Base-by-base conservation (phyloP, 2,113 vertebrate genomes). In the Neopipo cinnamomea region DNA sequence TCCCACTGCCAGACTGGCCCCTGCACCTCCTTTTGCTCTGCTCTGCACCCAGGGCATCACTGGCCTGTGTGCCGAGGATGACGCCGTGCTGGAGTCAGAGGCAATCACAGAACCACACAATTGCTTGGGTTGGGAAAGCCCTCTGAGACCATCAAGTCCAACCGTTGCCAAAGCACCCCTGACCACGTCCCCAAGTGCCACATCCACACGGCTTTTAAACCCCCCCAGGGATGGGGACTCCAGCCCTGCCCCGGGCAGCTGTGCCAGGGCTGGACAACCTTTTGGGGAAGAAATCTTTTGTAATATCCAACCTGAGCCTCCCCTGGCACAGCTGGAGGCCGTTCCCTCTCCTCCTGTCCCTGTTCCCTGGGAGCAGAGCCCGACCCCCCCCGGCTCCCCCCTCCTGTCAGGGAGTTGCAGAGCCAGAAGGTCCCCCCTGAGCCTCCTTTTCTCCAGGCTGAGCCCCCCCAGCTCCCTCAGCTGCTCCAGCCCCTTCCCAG, bases 181-280 rank as follows among this genome's bases (percentile, higher is more conserved):
- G 39, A 12, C 50, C 2, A 0, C 15, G 44, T 59, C 62, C 84
- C 84, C 62, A 42, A 2, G 37, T 50, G 53, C 44, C 84, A 77
- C 44, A 35, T 22, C 7, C 52, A 50, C 61, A 25, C 0, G 0
- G 61, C 19, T 58, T 4, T 30, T 3, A 35, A 28, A 41, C 5
- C 10, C 62, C 30, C 1, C 5, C 12, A n/a, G 61, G 52, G 10
- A 20, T 31, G 44, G 72, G 31, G 7, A 67, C 5, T 8, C 7
- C 20, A 18, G 5, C 2, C 3, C 14, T 2, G 22, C 18, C 28
- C 41, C 14, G 50, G 49, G n/a, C 47, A 74, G 39, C 82, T 41
- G 61, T 16, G 50, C 50, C 71, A 49, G 71, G 50, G 15, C 52
- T 85, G 52, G 4, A 3, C 35, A 75, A 7, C 31, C 24, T n/a